Evolutionary conservation across 2,113 vertebrate genomes (phyloP), one percentile per base, ranked within the genome.

Genomic region (Oxygymnocypris stewartii): DNA sequence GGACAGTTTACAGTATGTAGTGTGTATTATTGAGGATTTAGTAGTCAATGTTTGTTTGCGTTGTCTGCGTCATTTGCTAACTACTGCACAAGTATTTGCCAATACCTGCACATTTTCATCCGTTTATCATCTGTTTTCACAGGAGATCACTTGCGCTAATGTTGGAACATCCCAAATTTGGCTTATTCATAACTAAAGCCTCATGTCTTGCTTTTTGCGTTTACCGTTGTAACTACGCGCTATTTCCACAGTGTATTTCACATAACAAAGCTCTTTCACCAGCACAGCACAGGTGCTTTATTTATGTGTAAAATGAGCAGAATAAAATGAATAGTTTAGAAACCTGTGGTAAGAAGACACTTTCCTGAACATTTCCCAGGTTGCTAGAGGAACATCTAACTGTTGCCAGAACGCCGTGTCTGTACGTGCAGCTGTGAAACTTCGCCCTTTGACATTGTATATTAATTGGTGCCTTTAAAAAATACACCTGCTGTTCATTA

Each of bases 281-380:
- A 49, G 65, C 63, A 44, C 47, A 59, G 63, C 18, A 40, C 63
- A 23, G 54, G 6, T 4, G 13, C 84, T 80, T 25, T 80, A 86
- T 86, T 86, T 59, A 57, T 40, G 49, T 86, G 47, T 73, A 82
- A 82, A 82, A 82, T 25, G 79, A 67, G 47, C 35, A 20, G n/a
- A 85, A 76, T 73, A 16, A 20, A 84, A 78, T 87, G 49, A 84
- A 71, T 71, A 78, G 84, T 84, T 63, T 59, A 78, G 75, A 79
- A 79, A 79, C 47, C 75, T 71, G 65, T 42, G 61, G 74, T 6
- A 31, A 84, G 82, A 31, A 40, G 65, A 87, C 13, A 57, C 12
- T 71, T 23, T 73, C 69, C 69, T 42, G 69, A 63, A 78, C 9
- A 16, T 80, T 40, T 35, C 63, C 44, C 35, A 13, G n/a, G 76